Base-by-base conservation (phyloP, 92 coral and sea anemone genomes). In the Pocillopora grandis region DNA sequence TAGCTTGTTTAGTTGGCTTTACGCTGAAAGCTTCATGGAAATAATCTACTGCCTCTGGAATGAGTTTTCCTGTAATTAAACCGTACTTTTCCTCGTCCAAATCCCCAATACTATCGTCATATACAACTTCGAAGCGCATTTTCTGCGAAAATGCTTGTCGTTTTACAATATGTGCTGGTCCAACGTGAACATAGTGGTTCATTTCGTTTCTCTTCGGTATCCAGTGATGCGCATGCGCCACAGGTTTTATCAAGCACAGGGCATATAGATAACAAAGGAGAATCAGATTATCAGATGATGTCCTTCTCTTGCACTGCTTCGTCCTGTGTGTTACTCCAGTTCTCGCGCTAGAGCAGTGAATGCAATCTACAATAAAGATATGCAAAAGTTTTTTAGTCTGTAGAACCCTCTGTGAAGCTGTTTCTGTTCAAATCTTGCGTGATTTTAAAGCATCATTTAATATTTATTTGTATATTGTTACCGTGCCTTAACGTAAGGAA, bases 71-170 rank as follows among this genome's bases (percentile, higher is more conserved):
- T 33, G 82, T 89, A 42, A 97, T 90, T 56, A 97, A 89, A 10
- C 87, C 78, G 42, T 86, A 89, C 23, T 91, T 92, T 8, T 69
- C 87, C 5, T 58, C 62, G 19, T 71, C 85, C 58, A 97, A 91
- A 9, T 85, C 76, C 20, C 83, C 79, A 77, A 94, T 87, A 76
- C 99, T 97, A 33, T 82, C 78, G 76, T 97, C 99, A 78, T 92
- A 97, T 3, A 93, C 90, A 57, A 97, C 97, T 62, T 94, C 98
- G 71, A 97, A 97, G 63, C 99, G 97, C 90, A 97, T 87, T 83
- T 92, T 86, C 84, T 94, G 95, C 61, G 93, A 86, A 33, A 93
- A 84, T 15, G 92, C 80, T 69, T 92, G 93, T 58, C 76, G 72
- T 89, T 76, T 92, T 59, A 89, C 62, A 58, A 87, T 64, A 71